Conservation (phyloP, 2,113 vertebrate genomes). For the Muntiacus muntjak region DNA sequence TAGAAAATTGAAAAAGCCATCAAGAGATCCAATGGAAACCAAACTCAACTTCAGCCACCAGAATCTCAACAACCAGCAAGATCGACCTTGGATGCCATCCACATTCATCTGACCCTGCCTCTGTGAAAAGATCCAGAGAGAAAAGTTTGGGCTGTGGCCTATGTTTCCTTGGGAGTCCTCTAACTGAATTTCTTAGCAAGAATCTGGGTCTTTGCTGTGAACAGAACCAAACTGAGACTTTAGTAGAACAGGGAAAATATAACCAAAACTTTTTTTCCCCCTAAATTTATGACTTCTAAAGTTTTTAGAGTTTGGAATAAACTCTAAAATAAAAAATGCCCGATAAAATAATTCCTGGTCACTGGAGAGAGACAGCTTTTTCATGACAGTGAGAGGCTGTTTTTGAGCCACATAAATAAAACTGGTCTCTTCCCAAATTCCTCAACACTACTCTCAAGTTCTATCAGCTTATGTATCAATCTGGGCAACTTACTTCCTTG, state of each 20-base stretch:
- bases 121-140: neutral
- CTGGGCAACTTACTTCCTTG: neutral
- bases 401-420: neutral
- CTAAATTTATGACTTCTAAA: neutral
- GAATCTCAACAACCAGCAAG: neutral
- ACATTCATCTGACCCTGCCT: neutral
- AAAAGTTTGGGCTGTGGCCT: neutral
- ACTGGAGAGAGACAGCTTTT: neutral
- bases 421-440: neutral
- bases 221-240: neutral
- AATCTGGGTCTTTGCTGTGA: neutral
- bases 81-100: neutral
- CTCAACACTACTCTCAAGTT: neutral
- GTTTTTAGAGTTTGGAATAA: neutral
- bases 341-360: neutral
- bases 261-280: neutral
- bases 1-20: neutral
- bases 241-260: neutral
- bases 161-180: neutral
- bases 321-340: neutral
- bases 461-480: neutral
- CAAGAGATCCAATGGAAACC: neutral
- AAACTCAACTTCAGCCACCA: neutral
- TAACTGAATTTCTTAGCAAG: neutral
- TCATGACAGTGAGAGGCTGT: neutral